phyloP scores from a whole-genome alignment of 1,140 invertebrate genomes.

The Dryas iulia region DNA sequence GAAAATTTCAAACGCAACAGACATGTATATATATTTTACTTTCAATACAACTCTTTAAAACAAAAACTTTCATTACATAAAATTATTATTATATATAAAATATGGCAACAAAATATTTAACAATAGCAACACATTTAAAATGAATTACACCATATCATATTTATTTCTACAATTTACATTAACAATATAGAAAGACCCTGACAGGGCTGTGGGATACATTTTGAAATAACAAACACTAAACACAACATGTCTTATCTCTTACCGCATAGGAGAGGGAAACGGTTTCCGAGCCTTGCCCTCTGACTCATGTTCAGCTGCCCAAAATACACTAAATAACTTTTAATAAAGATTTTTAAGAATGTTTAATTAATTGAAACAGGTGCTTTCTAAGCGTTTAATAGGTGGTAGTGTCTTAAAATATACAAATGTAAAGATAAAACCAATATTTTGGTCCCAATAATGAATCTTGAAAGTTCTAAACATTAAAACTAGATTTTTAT shows the following conservation, averaged over 20 bases:
- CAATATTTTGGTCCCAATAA: neutral
- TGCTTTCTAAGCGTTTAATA: neutral
- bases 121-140: conserved; percentile 6
- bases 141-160: too few species aligned
- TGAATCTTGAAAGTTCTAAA: neutral
- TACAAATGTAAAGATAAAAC: neutral
- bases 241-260: too few species aligned
- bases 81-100: neutral
- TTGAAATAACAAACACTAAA: too few species aligned
- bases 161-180: too few species aligned
- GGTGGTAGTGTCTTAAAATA: neutral
- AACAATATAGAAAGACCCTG: neutral
- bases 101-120: conserved; percentile 15
- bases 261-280: too few species aligned
- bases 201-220: neutral
- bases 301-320: too few species aligned
- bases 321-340: too few species aligned
- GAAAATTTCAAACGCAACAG: neutral
- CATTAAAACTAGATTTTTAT: neutral
- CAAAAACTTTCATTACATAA: neutral
- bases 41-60: neutral
- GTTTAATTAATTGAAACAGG: neutral
- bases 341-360: neutral
- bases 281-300: too few species aligned
- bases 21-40: neutral